These are phyloP conservation scores for Homarus americanus DNA, from an alignment of 1,140 invertebrate genomes.

Conservation along the genomic window DNA sequence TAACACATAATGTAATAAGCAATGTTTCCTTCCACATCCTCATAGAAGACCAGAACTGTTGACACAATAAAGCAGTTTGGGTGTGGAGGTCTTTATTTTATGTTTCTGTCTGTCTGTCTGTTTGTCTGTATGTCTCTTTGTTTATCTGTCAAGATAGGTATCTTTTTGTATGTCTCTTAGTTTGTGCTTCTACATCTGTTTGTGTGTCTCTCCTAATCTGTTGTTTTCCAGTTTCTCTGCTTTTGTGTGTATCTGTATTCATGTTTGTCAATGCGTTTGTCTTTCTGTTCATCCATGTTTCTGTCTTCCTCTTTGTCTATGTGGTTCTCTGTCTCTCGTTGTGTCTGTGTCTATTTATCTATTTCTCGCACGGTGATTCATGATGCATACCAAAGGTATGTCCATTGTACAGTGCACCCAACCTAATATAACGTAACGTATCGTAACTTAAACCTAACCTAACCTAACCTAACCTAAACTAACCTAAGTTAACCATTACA, in stretches of 20 bases:
- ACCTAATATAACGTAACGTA: neutral
- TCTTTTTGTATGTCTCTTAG: too few relatives aligned
- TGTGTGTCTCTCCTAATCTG: neutral
- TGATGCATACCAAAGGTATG: neutral
- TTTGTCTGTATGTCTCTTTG: too few relatives aligned
- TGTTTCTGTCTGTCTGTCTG: too few relatives aligned
- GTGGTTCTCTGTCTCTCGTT: neutral
- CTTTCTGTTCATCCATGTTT: neutral
- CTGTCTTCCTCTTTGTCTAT: neutral
- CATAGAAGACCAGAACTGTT: too few relatives aligned
- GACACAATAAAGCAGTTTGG: too few relatives aligned
- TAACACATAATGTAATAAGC: too few relatives aligned
- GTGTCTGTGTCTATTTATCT: neutral
- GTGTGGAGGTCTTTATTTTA: too few relatives aligned
- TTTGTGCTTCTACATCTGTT: neutral
- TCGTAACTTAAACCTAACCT: conserved; percentile 7
- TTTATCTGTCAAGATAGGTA: too few relatives aligned
- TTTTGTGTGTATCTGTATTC: neutral
- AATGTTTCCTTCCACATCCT: too few relatives aligned
- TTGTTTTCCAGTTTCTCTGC: neutral
- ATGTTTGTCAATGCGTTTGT: neutral
- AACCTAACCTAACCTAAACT: conserved; percentile 12
- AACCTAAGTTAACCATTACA: neutral
- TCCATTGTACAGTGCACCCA: neutral
- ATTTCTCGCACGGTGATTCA: neutral